A percentile compares a stretch with the other conserved stretches of the same genome.
Evolutionary conservation across 2,113 vertebrate genomes (phyloP).

Genomic region (Myotis yumanensis): DNA sequence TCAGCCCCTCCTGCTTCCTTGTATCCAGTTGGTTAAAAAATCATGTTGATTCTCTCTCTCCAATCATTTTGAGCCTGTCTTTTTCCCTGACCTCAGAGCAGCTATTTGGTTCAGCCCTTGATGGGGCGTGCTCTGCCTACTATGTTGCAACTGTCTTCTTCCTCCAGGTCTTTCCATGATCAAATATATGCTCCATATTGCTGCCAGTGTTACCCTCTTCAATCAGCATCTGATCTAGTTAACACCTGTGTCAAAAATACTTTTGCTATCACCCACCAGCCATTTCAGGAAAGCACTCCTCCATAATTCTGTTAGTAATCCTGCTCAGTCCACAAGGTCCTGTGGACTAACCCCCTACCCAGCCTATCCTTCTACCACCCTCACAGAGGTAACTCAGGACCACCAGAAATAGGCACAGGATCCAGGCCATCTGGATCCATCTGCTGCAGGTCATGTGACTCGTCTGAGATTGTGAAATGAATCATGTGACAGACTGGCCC

Average conservation of each 20-base stretch:
- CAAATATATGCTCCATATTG: background rate
- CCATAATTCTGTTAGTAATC: background rate
- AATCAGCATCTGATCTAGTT: background rate
- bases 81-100: constrained; percentile 27
- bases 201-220: background rate
- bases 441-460: background rate
- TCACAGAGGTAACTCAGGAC: background rate
- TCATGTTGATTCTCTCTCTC: background rate
- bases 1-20: background rate
- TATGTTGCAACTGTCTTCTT: background rate
- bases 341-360: background rate
- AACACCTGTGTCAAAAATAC: background rate
- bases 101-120: background rate
- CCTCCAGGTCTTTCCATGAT: background rate
- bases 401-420: background rate
- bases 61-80: background rate
- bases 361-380: background rate
- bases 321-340: background rate
- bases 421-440: background rate
- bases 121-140: background rate
- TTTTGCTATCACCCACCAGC: background rate
- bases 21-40: constrained; percentile 1
- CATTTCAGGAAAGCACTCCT: background rate
- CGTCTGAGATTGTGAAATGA: background rate
- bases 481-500: background rate